A percentile compares a stretch with the other conserved stretches of the same genome.
Conservation (phyloP, 2,113 vertebrate genomes). For the Gobiocypris rarus region DNA sequence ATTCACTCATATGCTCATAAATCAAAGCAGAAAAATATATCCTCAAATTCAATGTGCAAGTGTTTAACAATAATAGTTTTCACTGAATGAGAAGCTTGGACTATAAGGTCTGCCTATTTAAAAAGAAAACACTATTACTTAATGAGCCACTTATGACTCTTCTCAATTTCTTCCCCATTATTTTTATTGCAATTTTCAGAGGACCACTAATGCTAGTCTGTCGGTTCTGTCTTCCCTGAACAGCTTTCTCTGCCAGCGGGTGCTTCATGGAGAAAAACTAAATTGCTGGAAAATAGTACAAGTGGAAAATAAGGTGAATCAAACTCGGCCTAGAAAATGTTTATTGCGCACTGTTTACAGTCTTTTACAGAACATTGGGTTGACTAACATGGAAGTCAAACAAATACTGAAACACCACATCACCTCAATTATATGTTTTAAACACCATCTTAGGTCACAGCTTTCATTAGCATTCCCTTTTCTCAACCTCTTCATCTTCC, state of each 20-base stretch:
- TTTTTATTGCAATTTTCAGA: conserved; percentile 71
- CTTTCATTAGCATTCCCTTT: neutral
- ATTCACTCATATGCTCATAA: neutral
- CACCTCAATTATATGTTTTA: neutral
- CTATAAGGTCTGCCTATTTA: conserved; percentile 49
- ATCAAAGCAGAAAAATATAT: neutral
- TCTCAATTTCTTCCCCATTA: conserved; percentile 71
- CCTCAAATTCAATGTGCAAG: conserved; percentile 25
- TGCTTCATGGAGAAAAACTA: conserved; percentile 39
- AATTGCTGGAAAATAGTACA: conserved; percentile 53
- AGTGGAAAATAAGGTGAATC: conserved; percentile 23
- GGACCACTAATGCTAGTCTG: conserved; percentile 55
- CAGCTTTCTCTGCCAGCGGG: conserved; percentile 49
- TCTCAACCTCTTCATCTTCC: neutral
- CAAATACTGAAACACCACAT: neutral
- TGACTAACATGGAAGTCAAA: neutral
- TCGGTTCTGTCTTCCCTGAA: conserved; percentile 36
- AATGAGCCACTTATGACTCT: conserved; percentile 70
- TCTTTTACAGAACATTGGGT: neutral
- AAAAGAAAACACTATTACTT: conserved; percentile 73
- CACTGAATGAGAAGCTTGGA: conserved; percentile 54
- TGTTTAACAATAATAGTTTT: conserved; percentile 60
- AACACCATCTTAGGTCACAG: neutral
- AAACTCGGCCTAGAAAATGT: neutral
- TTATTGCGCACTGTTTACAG: conserved; percentile 3